Conservation (phyloP, 2,113 vertebrate species). For the Apodemus sylvaticus region DNA sequence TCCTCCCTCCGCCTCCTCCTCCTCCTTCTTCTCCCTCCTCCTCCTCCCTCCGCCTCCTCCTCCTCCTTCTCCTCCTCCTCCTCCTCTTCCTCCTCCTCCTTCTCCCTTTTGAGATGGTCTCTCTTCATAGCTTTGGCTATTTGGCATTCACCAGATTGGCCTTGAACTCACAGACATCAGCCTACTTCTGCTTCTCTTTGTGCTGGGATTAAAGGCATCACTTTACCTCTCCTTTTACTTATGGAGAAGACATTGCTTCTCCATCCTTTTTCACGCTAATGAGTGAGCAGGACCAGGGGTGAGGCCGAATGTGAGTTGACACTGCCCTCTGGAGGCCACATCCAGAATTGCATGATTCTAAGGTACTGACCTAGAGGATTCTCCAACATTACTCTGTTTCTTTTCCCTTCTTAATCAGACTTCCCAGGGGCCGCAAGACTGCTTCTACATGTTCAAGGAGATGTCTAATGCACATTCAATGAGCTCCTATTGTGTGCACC, state of each 20-base stretch:
- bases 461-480: neutral
- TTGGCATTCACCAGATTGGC: neutral
- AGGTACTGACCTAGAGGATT: neutral
- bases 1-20: no score
- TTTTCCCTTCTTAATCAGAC: neutral
- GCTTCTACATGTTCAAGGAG: neutral
- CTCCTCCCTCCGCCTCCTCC: no score
- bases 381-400: neutral
- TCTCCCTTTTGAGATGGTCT: no score
- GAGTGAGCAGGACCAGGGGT: no score
- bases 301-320: neutral
- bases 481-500: neutral
- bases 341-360: neutral
- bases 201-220: neutral
- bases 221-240: neutral
- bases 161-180: neutral
- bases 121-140: neutral
- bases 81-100: neutral
- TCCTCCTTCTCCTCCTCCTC: no score
- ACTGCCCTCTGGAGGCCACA: constrained; percentile 57
- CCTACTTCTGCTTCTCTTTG: neutral
- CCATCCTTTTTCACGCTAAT: neutral
- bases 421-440: neutral
- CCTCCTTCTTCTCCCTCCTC: no score
- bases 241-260: neutral